Conservation (phyloP, 2,113 vertebrate genomes). For the Zosterops pallidus region DNA sequence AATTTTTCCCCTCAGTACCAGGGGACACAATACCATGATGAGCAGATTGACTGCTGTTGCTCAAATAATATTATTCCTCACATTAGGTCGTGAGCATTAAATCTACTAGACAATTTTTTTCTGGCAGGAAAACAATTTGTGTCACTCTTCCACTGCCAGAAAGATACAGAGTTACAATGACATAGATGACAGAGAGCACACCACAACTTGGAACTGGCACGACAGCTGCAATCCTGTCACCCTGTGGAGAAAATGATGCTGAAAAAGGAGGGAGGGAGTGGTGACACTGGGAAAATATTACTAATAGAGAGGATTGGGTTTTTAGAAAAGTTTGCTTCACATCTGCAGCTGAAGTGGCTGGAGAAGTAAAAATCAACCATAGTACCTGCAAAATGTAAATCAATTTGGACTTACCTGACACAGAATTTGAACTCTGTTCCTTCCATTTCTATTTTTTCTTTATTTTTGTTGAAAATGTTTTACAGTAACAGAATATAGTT, state of each 20-base stretch:
- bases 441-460: not conserved
- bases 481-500: not conserved
- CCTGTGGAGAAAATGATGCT: not conserved
- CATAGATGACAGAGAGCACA: not conserved
- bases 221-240: not conserved
- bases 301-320: not conserved
- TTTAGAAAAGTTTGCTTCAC: not conserved
- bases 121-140: slow-evolving; percentile 40
- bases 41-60: slow-evolving; percentile 11
- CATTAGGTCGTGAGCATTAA: slow-evolving; percentile 37
- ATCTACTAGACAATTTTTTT: slow-evolving; percentile 40
- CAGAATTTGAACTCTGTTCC: not conserved
- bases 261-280: not conserved
- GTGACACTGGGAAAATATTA: not conserved
- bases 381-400: not conserved
- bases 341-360: not conserved
- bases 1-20: not conserved
- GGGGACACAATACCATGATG: not conserved
- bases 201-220: not conserved
- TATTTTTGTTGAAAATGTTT: not conserved
- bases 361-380: not conserved
- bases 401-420: not conserved
- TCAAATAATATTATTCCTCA: slow-evolving; percentile 12
- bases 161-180: slow-evolving; percentile 27
- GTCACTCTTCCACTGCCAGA: slow-evolving; percentile 27